Evolutionary conservation across 2,888 invertebrate genomes (phyloP).

Genomic region (Coleophora deauratella): DNA sequence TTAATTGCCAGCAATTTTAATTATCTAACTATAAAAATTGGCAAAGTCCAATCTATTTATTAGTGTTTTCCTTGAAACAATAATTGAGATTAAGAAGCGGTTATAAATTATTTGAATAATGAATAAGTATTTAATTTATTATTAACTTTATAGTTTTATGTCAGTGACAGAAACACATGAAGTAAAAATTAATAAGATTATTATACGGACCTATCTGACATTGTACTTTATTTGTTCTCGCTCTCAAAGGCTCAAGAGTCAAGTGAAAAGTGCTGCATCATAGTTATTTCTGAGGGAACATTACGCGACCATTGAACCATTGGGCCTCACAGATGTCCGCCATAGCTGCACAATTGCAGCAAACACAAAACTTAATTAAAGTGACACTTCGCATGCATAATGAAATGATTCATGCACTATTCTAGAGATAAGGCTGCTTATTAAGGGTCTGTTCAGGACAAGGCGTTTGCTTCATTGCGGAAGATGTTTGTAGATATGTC

Average conservation of each 20-base stretch:
- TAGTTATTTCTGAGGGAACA: slow-evolving; percentile 47
- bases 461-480: no score
- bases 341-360: slow-evolving; percentile 41
- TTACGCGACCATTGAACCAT: slow-evolving; percentile 32
- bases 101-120: neutral
- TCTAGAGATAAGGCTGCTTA: slow-evolving; percentile 30
- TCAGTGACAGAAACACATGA: no score
- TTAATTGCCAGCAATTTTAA: slow-evolving; percentile 68
- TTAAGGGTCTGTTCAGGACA: slow-evolving; percentile 4
- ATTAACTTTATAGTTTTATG: no score
- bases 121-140: no score
- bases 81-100: slow-evolving; percentile 19
- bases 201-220: neutral
- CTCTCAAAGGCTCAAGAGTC: no score
- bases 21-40: slow-evolving; percentile 46
- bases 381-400: slow-evolving; percentile 62
- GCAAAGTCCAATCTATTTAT: slow-evolving; percentile 45
- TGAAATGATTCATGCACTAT: slow-evolving; percentile 58
- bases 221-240: neutral
- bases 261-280: slow-evolving; percentile 33
- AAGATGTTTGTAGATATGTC: no score
- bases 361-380: slow-evolving; percentile 67
- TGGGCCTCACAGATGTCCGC: slow-evolving; percentile 45
- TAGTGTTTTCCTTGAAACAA: slow-evolving; percentile 17
- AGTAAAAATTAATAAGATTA: no score